A percentile compares a stretch with the other conserved stretches of the same genome.
Conservation (phyloP, 2,888 invertebrate species). For the Andricus curvator region DNA sequence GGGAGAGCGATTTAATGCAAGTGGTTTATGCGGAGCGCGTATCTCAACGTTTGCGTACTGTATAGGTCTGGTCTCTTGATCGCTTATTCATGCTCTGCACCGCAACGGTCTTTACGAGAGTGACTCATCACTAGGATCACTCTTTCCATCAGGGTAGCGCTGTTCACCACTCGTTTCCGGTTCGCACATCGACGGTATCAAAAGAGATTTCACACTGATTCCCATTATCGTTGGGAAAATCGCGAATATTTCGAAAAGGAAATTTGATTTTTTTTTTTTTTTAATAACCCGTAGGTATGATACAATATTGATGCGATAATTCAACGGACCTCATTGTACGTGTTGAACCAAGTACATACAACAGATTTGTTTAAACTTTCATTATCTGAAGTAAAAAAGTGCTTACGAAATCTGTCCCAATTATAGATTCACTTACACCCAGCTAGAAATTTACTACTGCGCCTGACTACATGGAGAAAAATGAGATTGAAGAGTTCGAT, state of each 20-base stretch:
- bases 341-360: too few relatives aligned
- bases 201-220: conserved; percentile 47
- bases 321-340: not conserved
- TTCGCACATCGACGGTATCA: conserved; percentile 34
- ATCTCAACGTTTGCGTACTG: not conserved
- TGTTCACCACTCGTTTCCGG: conserved; percentile 18
- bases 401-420: too few relatives aligned
- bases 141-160: conserved; percentile 34
- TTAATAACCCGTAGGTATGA: not conserved
- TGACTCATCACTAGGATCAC: conserved; percentile 31
- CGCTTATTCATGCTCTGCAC: conserved; percentile 5
- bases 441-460: too few relatives aligned
- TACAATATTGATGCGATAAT: conserved; percentile 5
- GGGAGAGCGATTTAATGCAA: not conserved
- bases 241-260: conserved; percentile 44
- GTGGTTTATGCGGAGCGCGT: not conserved
- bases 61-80: not conserved
- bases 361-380: too few relatives aligned
- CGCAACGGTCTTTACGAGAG: conserved; percentile 10
- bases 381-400: too few relatives aligned
- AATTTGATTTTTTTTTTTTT: conserved; percentile 44
- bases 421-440: too few relatives aligned
- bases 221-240: conserved; percentile 48
- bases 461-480: too few relatives aligned
- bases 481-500: too few relatives aligned